Base-by-base conservation (phyloP, 2,113 vertebrate genomes). In the Grus americana region DNA sequence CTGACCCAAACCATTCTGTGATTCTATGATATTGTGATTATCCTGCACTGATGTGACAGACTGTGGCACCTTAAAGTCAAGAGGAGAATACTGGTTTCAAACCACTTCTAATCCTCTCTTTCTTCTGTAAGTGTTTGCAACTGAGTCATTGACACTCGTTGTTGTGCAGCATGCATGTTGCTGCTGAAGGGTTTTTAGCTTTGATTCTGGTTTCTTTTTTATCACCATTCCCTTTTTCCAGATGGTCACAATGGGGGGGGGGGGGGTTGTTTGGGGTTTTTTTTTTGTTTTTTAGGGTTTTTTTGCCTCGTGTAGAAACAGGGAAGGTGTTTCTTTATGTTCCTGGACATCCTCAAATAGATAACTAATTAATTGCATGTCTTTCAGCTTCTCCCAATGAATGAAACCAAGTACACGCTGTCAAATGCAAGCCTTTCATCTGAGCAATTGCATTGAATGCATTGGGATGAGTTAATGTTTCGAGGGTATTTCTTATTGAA, bases 31-130 rank as follows among this genome's bases (percentile, higher is more conserved):
- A 58, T 20, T 61, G 6, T 52, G 40, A 10, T 70, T 88, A 38
- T 50, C 57, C 17, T 63, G 57, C 4, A 1, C 24, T 27, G 18
- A 46, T 0, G 0, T 17, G 36, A 30, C 15, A 63, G 52, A 65
- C 15, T 29, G 40, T 57, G 50, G 18, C 42, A 85, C 2, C 21
- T 27, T 72, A 3, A 65, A 70, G 36, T 52, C 42, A 68, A 54
- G 47, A 24, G 10, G 21, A 23, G 27, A 80, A 83, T 42, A 27
- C 0, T 49, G 14, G 10, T 55, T 90, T 90, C 24, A 92, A 67
- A 52, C 19, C 10, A 30, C 6, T 78, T 46, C 36, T 8, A 63
- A 34, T 46, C 21, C 36, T 88, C 46, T 79, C n/a, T 66, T 86
- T 32, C 49, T 80, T 66, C 44, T 73, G 9, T n/a, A 34, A 34